These are phyloP conservation scores for Harpagus bidentatus DNA, from an alignment of 2,113 vertebrate genomes.

Conservation along the genomic window DNA sequence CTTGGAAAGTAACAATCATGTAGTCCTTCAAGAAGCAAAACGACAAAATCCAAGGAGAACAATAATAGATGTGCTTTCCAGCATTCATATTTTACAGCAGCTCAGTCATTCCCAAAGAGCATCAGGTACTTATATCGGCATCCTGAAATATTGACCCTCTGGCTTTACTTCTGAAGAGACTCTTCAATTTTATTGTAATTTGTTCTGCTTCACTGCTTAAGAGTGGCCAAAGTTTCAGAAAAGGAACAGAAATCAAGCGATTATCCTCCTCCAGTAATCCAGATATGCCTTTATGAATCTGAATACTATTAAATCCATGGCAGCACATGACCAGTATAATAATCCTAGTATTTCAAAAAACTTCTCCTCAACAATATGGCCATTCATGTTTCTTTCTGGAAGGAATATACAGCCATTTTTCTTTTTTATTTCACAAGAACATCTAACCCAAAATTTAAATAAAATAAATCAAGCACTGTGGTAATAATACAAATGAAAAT, in stretches of 20 bases:
- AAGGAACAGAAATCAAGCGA: not conserved
- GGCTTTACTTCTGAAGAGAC: constrained; percentile 24
- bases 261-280: constrained; percentile 18
- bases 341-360: constrained; percentile 15
- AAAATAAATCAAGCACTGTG: constrained; percentile 47
- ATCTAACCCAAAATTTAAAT: constrained; percentile 33
- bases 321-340: constrained; percentile 20
- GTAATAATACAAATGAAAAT: constrained; percentile 42
- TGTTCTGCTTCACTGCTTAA: constrained; percentile 2
- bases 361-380: not conserved
- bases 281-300: constrained; percentile 25
- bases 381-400: constrained; percentile 53
- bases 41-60: not conserved
- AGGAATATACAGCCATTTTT: constrained; percentile 8
- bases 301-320: constrained; percentile 30
- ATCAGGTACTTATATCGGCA: constrained; percentile 2
- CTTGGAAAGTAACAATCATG: not conserved
- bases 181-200: constrained; percentile 9
- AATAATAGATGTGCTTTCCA: not conserved
- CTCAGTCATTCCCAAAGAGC: not conserved
- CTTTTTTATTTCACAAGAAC: constrained; percentile 55
- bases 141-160: not conserved
- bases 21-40: not conserved
- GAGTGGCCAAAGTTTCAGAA: not conserved
- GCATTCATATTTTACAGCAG: not conserved